These are phyloP conservation scores for Propithecus coquereli DNA, from an alignment of 2,113 vertebrate species.

Conservation along the genomic window DNA sequence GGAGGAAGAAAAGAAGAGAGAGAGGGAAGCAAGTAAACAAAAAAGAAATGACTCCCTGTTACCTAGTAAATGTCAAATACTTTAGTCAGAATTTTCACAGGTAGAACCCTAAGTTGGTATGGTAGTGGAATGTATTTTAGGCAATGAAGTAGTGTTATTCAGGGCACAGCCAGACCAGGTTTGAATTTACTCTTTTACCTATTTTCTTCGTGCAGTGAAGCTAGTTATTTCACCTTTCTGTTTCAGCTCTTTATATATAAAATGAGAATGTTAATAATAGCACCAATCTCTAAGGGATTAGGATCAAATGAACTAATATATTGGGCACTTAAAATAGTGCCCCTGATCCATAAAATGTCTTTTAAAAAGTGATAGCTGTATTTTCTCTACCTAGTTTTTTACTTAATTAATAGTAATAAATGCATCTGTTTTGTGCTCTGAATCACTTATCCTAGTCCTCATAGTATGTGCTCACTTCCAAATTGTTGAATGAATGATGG, in stretches of 20 bases:
- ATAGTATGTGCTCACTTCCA: neutral
- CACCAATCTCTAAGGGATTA: neutral
- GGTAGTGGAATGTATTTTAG: neutral
- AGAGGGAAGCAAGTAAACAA: accelerated
- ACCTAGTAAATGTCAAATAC: neutral
- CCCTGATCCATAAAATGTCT: neutral
- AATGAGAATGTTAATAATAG: neutral
- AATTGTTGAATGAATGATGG: neutral
- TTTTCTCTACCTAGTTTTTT: neutral
- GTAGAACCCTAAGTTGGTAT: neutral
- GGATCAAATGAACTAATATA: neutral
- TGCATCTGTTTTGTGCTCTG: neutral
- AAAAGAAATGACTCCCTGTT: neutral
- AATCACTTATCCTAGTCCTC: neutral
- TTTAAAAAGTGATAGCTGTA: neutral
- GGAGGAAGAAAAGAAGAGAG: neutral
- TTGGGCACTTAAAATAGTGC: neutral
- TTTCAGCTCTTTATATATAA: neutral
- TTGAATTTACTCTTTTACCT: neutral
- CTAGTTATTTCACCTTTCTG: neutral
- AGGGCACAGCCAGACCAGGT: neutral
- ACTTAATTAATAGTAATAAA: neutral
- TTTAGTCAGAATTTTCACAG: neutral
- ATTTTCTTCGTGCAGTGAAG: neutral
- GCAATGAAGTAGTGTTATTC: neutral